Percentiles rank a stretch among this genome's conserved stretches.
Evolutionary conservation across 2,113 vertebrate genomes (phyloP).

Genomic region (Ivindomyrus marchei): DNA sequence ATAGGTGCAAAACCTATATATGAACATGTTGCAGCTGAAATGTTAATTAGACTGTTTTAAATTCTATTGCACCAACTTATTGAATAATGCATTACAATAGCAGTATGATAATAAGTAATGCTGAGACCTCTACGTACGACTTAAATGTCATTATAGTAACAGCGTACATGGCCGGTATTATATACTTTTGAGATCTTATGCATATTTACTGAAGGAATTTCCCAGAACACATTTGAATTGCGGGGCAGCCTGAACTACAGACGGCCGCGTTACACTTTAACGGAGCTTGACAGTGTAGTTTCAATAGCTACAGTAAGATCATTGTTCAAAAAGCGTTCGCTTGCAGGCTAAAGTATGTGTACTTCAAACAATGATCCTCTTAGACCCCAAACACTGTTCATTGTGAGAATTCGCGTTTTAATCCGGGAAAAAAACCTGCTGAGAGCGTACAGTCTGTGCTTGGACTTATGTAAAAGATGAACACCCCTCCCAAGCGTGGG

Average conservation of each 20-base stretch:
- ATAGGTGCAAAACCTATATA: neutral
- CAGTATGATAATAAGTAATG: neutral
- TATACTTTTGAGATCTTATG: neutral
- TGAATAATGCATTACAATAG: neutral
- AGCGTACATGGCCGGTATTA: neutral
- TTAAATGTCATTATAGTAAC: neutral
- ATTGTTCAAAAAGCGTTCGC: slow-evolving; percentile 12
- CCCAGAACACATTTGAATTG: slow-evolving; percentile 6
- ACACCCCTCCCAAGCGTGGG: neutral
- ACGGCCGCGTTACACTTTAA: slow-evolving; percentile 9
- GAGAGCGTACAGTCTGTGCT: neutral
- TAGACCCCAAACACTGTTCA: slow-evolving; percentile 4
- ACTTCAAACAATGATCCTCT: slow-evolving; percentile 19
- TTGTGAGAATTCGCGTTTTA: slow-evolving; percentile 16
- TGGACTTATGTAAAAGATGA: slow-evolving; percentile 8
- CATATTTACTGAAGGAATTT: neutral
- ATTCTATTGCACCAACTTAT: neutral
- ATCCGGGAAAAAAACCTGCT: neutral
- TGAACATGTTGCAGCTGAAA: neutral
- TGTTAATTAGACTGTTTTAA: neutral
- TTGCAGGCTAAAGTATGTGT: slow-evolving; percentile 4
- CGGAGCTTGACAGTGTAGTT: slow-evolving; percentile 14
- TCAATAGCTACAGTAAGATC: slow-evolving; percentile 5
- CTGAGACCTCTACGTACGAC: neutral
- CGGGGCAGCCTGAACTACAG: neutral